phyloP scores from a whole-genome alignment of 2,888 invertebrate genomes.

The Oligia strigilis region DNA sequence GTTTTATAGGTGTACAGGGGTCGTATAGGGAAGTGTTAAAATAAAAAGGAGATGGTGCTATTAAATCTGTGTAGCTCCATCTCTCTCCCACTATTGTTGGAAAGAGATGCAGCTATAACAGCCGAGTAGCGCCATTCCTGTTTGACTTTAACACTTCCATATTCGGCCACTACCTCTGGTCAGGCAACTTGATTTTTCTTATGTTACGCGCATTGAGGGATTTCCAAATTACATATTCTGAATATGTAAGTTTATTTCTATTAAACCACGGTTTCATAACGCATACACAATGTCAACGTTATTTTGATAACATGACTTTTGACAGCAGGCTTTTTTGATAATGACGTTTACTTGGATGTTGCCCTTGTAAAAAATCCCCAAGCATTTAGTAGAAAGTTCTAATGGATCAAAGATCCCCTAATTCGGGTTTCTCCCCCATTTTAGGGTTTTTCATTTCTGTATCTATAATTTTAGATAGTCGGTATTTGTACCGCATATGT shows the following conservation, averaged over 20 bases:
- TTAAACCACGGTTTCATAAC: not conserved
- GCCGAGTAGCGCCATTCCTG: not conserved
- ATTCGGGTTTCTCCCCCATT: not conserved
- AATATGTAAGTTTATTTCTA: not conserved
- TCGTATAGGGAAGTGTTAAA: not conserved
- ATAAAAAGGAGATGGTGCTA: not conserved
- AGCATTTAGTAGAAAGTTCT: not conserved
- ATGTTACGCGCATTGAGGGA: too few species aligned
- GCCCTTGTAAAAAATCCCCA: not conserved
- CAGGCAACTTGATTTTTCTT: not conserved
- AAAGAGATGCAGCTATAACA: not conserved
- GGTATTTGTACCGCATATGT: not conserved
- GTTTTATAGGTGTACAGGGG: not conserved
- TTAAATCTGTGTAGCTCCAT: not conserved
- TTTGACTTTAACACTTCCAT: not conserved
- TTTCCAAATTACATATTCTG: not conserved
- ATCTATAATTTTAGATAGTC: not conserved
- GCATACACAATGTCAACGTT: not conserved
- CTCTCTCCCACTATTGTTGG: not conserved
- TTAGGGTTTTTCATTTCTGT: not conserved
- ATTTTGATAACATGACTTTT: not conserved
- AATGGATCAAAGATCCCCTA: too few species aligned
- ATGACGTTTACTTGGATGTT: not conserved
- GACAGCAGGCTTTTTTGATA: not conserved
- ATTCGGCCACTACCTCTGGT: too few species aligned